Evolutionary conservation across 2,113 vertebrate species (phyloP).

Genomic region (Phrynosoma platyrhinos): DNA sequence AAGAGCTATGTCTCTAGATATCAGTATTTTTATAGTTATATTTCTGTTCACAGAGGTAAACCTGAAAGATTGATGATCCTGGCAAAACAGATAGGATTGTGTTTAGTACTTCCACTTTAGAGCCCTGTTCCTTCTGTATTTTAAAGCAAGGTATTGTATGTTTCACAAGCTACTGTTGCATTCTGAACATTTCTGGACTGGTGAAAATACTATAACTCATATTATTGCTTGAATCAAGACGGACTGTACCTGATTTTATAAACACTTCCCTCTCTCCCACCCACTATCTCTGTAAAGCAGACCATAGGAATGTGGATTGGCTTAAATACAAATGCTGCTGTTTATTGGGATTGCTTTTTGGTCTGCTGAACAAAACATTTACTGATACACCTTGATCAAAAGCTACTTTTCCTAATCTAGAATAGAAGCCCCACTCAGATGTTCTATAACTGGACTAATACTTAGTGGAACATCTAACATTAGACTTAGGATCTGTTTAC

Average conservation of each 20-base stretch:
- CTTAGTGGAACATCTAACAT: not conserved
- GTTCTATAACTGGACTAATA: conserved; percentile 10
- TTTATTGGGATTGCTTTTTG: not conserved
- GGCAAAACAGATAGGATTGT: not conserved
- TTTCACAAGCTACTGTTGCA: not conserved
- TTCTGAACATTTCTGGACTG: not conserved
- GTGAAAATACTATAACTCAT: not conserved
- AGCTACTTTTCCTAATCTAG: conserved; percentile 15
- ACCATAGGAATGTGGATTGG: conserved; percentile 1
- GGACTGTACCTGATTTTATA: not conserved
- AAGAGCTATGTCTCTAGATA: not conserved
- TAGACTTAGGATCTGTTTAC: not conserved
- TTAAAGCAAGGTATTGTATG: not conserved
- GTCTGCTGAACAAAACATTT: conserved; percentile 6
- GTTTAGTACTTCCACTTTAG: not conserved
- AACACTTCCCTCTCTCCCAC: not conserved
- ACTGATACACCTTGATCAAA: not conserved
- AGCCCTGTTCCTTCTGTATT: not conserved
- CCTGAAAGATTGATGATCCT: not conserved
- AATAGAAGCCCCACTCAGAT: not conserved
- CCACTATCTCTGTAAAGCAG: no score
- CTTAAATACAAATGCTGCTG: not conserved
- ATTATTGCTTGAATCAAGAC: not conserved
- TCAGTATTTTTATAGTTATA: not conserved
- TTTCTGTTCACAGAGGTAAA: not conserved